Conservation (phyloP, 2,113 vertebrate genomes). For the Melanerpes aurifrons region DNA sequence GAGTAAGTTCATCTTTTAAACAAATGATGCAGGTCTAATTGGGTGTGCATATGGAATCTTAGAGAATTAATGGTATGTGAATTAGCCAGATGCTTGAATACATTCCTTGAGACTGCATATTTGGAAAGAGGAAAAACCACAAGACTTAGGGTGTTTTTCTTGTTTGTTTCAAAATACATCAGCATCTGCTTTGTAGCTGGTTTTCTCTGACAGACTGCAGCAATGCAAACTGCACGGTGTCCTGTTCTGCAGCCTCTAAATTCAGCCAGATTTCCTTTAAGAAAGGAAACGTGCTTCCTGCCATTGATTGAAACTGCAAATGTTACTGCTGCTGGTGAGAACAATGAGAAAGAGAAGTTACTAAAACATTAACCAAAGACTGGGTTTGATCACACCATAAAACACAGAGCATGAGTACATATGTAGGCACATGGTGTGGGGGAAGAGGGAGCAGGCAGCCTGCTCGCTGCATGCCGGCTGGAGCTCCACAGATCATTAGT, state of each 20-base stretch:
- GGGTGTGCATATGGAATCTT: not conserved
- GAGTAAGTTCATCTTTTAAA: not conserved
- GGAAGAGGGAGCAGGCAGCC: not conserved
- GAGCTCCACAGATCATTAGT: not conserved
- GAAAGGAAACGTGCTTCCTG: not conserved
- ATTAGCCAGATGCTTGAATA: constrained; percentile 22
- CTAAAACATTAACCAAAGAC: not conserved
- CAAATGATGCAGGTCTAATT: constrained; percentile 29
- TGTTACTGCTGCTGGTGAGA: not conserved
- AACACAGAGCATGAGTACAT: not conserved
- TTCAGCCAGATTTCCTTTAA: not conserved
- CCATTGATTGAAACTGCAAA: not conserved
- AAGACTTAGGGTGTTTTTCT: not conserved
- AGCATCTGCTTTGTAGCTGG: not conserved
- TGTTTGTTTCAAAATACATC: constrained; percentile 2
- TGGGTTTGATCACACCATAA: not conserved
- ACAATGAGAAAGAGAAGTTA: not conserved
- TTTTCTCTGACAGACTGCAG: not conserved
- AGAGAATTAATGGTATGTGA: constrained; percentile 22
- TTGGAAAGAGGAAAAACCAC: not conserved
- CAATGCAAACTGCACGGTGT: not conserved
- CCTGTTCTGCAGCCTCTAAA: not conserved
- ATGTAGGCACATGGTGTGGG: not conserved
- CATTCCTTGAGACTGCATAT: not conserved
- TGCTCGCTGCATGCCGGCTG: not conserved